Conservation (phyloP, 2,113 vertebrate genomes). For the Plecotus auritus region DNA sequence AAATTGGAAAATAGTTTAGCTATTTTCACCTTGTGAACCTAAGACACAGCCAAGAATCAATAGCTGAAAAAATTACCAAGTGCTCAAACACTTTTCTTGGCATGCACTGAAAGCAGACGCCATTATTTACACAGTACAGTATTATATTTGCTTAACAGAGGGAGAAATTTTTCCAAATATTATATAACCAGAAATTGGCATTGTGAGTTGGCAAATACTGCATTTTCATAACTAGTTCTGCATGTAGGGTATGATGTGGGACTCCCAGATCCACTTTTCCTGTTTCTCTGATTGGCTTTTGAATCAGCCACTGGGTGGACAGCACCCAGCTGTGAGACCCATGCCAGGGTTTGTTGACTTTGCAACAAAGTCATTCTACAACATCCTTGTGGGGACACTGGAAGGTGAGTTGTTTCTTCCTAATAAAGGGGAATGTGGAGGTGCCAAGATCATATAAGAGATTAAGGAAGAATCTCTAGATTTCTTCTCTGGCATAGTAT, state of each 20-base stretch:
- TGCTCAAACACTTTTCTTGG: neutral
- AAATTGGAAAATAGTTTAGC: neutral
- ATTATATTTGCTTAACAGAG: neutral
- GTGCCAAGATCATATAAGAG: neutral
- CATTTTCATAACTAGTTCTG: neutral
- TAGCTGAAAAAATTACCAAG: neutral
- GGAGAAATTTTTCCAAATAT: neutral
- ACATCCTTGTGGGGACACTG: neutral
- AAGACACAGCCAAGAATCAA: constrained; percentile 35
- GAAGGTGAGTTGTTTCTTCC: neutral
- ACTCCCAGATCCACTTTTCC: neutral
- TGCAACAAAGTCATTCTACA: neutral
- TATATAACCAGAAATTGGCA: neutral
- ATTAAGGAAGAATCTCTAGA: neutral
- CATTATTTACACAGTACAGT: neutral
- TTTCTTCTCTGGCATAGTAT: neutral
- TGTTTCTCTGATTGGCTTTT: neutral
- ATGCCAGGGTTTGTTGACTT: neutral
- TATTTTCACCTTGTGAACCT: constrained; percentile 20
- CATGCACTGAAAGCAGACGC: neutral
- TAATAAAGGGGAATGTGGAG: neutral
- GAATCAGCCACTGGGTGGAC: no score
- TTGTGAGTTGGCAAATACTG: neutral
- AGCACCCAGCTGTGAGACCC: neutral
- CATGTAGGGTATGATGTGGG: neutral